These are phyloP conservation scores for Chrysocyon brachyurus DNA, from an alignment of 2,797 vertebrate genomes.

Conservation along the genomic window DNA sequence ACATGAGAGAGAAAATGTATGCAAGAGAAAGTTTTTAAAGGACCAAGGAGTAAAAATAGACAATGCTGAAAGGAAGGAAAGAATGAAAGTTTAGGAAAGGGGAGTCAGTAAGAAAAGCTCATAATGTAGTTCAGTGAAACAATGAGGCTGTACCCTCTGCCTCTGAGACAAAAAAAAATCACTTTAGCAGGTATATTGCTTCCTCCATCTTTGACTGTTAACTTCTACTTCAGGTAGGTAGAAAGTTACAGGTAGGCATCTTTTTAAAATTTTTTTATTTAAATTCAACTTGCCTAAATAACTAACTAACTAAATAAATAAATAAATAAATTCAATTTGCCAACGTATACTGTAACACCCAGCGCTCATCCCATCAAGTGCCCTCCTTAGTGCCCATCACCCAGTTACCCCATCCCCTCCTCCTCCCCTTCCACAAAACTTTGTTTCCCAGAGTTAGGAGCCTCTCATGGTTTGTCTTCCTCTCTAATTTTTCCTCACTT, in stretches of 20 bases:
- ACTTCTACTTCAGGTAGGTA: neutral
- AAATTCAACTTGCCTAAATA: no score
- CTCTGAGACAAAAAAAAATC: neutral
- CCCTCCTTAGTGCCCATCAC: no score
- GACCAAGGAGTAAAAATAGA: neutral
- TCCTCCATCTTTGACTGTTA: neutral
- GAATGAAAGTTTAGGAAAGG: neutral
- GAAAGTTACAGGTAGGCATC: neutral
- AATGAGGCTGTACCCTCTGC: neutral
- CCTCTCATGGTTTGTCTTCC: no score
- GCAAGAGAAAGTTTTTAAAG: neutral
- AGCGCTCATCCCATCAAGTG: no score
- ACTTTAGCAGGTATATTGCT: neutral
- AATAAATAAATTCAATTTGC: no score
- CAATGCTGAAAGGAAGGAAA: neutral
- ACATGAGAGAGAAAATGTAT: neutral
- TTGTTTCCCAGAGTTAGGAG: no score
- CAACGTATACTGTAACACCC: no score
- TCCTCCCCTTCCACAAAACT: no score
- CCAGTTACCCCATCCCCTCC: no score
- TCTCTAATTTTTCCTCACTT: no score
- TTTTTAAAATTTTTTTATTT: neutral
- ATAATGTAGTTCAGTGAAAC: neutral
- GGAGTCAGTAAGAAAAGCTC: neutral
- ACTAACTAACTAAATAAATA: no score